A percentile compares a stretch with the other conserved stretches of the same genome.
Evolutionary conservation across 1,140 invertebrate species (phyloP).

Genomic region (Hirudo medicinalis): DNA sequence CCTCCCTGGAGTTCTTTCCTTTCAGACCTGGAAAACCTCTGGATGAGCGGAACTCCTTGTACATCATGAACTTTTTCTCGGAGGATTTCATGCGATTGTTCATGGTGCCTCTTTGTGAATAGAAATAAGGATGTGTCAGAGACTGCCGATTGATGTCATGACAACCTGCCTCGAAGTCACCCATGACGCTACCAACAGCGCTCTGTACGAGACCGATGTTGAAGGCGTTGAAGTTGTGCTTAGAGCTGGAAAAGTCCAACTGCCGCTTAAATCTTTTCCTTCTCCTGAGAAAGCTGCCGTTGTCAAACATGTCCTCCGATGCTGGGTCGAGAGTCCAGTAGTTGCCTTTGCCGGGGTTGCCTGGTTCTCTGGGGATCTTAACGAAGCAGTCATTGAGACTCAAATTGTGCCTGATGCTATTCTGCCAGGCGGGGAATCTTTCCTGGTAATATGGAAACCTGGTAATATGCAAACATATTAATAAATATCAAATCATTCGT

Average conservation of each 20-base stretch:
- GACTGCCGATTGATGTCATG: slow-evolving; percentile 29
- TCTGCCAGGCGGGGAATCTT: slow-evolving; percentile 47
- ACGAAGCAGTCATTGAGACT: slow-evolving; percentile 97
- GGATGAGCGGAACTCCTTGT: too few species aligned
- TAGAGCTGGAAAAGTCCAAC: slow-evolving; percentile 29
- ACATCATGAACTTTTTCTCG: too few species aligned
- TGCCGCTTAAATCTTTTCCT: slow-evolving; percentile 87
- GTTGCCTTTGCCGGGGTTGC: slow-evolving; percentile 86
- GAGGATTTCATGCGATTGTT: too few species aligned
- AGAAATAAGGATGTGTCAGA: slow-evolving; percentile 32
- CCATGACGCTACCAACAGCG: too few species aligned
- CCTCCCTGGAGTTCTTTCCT: too few species aligned
- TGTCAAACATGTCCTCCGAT: slow-evolving; percentile 98
- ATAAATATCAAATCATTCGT: neutral
- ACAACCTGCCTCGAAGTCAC: slow-evolving; percentile 29
- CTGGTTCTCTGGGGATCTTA: slow-evolving; percentile 91
- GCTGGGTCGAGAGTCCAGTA: slow-evolving; percentile 96
- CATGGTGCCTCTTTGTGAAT: slow-evolving; percentile 17
- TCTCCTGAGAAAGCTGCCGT: slow-evolving; percentile 85
- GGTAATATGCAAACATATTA: neutral
- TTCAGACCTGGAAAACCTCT: too few species aligned
- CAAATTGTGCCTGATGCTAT: slow-evolving; percentile 91
- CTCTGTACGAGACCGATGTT: neutral
- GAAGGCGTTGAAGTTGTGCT: neutral
- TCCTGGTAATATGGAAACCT: slow-evolving; percentile 35